Evolutionary conservation across 2,888 invertebrate species (phyloP), one percentile per base, ranked within the genome.

Genomic region (Coremacera marginata): DNA sequence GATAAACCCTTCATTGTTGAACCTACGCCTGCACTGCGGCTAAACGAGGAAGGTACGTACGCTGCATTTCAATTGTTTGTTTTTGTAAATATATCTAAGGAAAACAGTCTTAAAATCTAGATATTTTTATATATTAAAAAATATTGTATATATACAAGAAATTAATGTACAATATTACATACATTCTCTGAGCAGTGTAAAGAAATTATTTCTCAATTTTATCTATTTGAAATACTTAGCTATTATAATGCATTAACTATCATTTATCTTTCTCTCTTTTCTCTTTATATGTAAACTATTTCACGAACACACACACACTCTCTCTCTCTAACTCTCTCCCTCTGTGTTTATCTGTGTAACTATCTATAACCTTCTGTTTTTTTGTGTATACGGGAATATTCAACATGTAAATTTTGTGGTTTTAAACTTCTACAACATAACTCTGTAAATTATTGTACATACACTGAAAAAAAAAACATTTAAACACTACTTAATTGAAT

Each of bases 21-120:
- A 75, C 87, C 89, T 14, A 88, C 88, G n/a, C 88, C 89, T 44
- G 84, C 84, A 0, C 67, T 88, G 11, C 82, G 80, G 22, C 75
- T 81, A 25, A 82, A 78, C n/a, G 83, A 82, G 73, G 84, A 87
- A 81, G 89, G 88, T 88, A 87, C 80, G 81, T 79, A 80, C 34
- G 63, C 34, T 51, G 71, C 31, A 31, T 75, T 60, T 37, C 37
- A 65, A 25, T 16, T 27, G 8, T n/a, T 14, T 16, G 63, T 70
- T 72, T 34, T 77, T 76, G 75, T 77, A 78, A 75, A 78, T 82
- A 77, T 37, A 60, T 37, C 5, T 8, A 37, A 8, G 8, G 1
- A 14, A 11, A 44, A 44, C 11, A 9, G 55, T 19, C n/a, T n/a
- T n/a, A n/a, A n/a, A n/a, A n/a, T n/a, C 31, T 9, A 57, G 11